Base-by-base conservation (phyloP, 1,140 invertebrate species). In the Zelostemma sp. region DNA sequence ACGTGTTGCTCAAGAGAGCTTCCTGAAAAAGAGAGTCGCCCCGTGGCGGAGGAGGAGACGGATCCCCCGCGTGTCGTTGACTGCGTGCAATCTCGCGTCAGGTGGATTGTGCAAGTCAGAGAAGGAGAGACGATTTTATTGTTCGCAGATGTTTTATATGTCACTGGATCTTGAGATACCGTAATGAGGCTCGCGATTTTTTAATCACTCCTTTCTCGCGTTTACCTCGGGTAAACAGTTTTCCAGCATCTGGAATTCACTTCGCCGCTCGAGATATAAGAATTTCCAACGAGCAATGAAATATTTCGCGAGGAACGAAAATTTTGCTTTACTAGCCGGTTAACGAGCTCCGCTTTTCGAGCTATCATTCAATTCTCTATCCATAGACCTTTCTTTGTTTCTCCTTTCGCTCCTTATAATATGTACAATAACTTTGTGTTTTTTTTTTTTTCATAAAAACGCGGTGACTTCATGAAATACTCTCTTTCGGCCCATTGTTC, bases 21-120 rank as follows among this genome's bases (percentile, higher is more conserved):
- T 68, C 65, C 59, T 68, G 58, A 55, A 63, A 43, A 58, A 62
- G 56, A 61, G 55, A 63, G 58, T 63, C 43, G 11, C 48, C 49
- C 48, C 53, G 12, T 45, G 48, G 54, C 62, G 58, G 40, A 57
- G n/a, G n/a, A 25, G 40, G 40, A 57, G 41, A 53, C 48, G 41
- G 45, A 58, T 59, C 40, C 17, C 8, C 45, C 1, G 46, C 19
- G 46, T 48, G 46, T 48, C 46, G 46, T 48, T 48, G 46, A 15
- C 14, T 15, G 21, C 47, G 57, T 18, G 47, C 12, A 41, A 41
- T 48, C 57, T 28, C 47, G 12, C 40, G 25, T 19, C 46, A 48
- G 41, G 17, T 54, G 47, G 54, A 15, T 63, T 68, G 59, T 57
- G 66, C 55, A 63, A 62, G 45, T 8, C 21, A 49, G 21, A 17